Base-by-base conservation (phyloP, 64 coral and sea anemone genomes). In the Trachythela sp. region DNA sequence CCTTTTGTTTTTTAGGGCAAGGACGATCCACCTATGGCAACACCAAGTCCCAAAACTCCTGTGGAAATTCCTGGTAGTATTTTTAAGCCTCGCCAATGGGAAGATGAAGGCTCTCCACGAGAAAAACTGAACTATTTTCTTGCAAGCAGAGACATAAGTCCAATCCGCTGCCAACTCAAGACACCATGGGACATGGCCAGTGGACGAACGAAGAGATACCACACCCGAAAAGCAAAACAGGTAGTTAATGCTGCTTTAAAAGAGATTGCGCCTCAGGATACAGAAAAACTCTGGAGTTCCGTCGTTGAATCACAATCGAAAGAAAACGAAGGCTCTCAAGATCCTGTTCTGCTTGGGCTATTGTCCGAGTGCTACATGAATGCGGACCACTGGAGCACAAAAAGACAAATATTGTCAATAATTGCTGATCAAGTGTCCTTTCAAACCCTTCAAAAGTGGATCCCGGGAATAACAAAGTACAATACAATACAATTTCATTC, bases 171-270 rank as follows among this genome's bases (percentile, higher is more conserved):
- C 56, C 41, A 70, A 22, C 36, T 91, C 20, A 86, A 67, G 27
- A 36, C 85, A 13, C 87, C 83, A 83, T 95, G 94, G 94, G 22
- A 45, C 36, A 29, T 86, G 68, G 84, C 84, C 36, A 92, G 87
- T 67, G 84, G 83, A 39, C 89, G 94, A 56, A 95, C 72, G 30
- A 80, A 51, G 43, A 48, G 90, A 84, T 84, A 88, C 39, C 88
- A 92, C 87, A 17, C 90, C n/a, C 91, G 94, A 15, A 95, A 95
- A 30, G 85, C 88, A 34, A n/a, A 58, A 80, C 87, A 95, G 89
- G 94, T 87, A 84, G 85, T 95, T 40, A 54, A 40, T 8, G 94
- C 91, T 29, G 94, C 92, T 24, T 84, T 95, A 45, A 71, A 95
- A 10, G 91, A 92, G 84, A 89, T 95, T 31, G 91, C 88, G 34